Base-by-base conservation (phyloP, 92 coral and sea anemone genomes). In the Paragorgia papillata region DNA sequence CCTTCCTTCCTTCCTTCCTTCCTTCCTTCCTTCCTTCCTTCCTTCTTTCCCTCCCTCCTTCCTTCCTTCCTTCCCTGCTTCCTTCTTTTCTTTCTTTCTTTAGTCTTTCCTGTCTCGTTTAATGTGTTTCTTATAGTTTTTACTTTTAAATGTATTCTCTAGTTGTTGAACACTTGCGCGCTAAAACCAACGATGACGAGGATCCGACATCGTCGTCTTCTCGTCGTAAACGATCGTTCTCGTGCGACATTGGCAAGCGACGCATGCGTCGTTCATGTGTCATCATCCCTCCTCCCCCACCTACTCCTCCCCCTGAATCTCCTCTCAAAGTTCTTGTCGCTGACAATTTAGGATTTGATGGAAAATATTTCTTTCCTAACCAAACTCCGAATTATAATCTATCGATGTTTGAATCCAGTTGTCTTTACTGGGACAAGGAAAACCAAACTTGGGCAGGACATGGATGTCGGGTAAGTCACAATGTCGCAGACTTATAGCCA, bases 381-480 rank as follows among this genome's bases (percentile, higher is more conserved):
- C 81, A 86, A 8, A 90, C 93, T 25, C 79, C 84, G 2, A 86
- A 84, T 37, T 93, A 93, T 50, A 25, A 55, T 18, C 15, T 86
- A 8, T 79, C 93, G 2, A 76, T 90, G 37, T 93, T 64, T 51
- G 84, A 80, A 10, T 81, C 96, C 0, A 90, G 89, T 84, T 93
- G 97, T 34, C 32, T 88, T 68, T 93, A 82, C 80, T 90, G 90
- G 90, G 79, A 88, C 59, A 85, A 80, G 48, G 39, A 18, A 5
- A 70, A 75, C 74, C 77, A 88, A 24, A 81, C 85, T 8, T 93
- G 90, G 91, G 74, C 27, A 25, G 89, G 89, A 74, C 67, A 50
- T 0, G 97, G 97, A 18, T 93, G 97, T 75, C 60, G 78, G 85
- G 97, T 84, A 53, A 27, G 89, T 66, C 27, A 43, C 5, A n/a